A percentile compares a stretch with the other conserved stretches of the same genome.
Conservation (phyloP, 2,113 vertebrate species). For the Corythaeola cristata region DNA sequence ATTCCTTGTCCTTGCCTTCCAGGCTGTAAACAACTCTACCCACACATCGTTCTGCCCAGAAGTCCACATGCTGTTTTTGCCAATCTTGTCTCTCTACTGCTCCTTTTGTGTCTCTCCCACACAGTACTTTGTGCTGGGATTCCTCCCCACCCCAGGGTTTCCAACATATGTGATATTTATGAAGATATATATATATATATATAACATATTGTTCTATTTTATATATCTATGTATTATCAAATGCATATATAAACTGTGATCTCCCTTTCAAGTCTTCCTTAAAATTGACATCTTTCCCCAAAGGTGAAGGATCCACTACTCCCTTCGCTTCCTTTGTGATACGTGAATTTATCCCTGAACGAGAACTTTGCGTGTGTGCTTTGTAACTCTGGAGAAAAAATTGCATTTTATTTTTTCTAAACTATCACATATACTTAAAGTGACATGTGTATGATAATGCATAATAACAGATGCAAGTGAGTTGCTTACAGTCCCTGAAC, state of each 20-base stretch:
- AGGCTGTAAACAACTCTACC: conserved; percentile 29
- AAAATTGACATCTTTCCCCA: neutral
- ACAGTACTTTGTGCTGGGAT: neutral
- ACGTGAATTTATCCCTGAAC: neutral
- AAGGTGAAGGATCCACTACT: fast-evolving
- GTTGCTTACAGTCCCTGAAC: neutral
- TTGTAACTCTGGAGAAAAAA: neutral
- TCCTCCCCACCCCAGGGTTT: neutral
- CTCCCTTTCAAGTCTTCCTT: neutral
- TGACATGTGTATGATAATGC: neutral
- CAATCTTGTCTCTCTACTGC: neutral
- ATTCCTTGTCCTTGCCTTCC: neutral
- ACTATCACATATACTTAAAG: neutral
- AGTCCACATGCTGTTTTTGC: neutral
- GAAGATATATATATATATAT: neutral
- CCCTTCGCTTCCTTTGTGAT: neutral
- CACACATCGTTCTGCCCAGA: conserved; percentile 5
- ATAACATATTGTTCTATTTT: neutral
- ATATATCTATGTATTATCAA: neutral
- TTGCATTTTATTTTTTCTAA: neutral
- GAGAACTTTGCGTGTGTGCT: neutral
- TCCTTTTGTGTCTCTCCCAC: conserved; percentile 40
- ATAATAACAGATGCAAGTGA: neutral
- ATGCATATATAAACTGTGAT: neutral
- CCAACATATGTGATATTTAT: neutral